phyloP scores from a whole-genome alignment of 2,797 vertebrate genomes.

The Philypnodon macrostomus region DNA sequence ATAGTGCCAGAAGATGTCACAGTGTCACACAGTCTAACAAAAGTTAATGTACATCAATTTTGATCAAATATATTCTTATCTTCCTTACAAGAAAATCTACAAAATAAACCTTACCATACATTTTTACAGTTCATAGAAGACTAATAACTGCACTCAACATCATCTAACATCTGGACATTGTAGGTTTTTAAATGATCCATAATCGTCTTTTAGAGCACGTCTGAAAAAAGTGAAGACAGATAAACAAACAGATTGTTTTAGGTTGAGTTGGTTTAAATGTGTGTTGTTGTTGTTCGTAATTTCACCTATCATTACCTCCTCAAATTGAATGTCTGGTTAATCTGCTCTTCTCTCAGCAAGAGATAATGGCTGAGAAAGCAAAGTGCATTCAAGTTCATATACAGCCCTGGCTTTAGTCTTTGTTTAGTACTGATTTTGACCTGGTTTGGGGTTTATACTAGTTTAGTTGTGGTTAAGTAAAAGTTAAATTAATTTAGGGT shows the following conservation, averaged over 20 bases:
- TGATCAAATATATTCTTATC: too few species aligned
- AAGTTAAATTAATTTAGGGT: too few species aligned
- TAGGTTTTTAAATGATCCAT: constrained; percentile 35
- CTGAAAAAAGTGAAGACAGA: constrained; percentile 9
- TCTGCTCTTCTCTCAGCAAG: constrained; percentile 35
- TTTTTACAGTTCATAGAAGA: constrained; percentile 17
- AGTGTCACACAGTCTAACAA: too few species aligned
- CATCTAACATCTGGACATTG: constrained; percentile 23
- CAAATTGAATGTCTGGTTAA: constrained; percentile 49
- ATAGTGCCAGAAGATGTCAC: too few species aligned
- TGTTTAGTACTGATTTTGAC: neutral
- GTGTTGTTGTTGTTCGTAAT: constrained; percentile 36
- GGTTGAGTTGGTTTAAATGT: constrained; percentile 14
- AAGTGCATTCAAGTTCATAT: constrained; percentile 1
- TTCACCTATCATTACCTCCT: constrained; percentile 66
- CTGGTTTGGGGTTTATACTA: neutral
- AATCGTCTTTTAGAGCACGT: constrained; percentile 11
- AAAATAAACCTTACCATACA: too few species aligned
- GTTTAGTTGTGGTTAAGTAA: too few species aligned
- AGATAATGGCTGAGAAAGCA: constrained; percentile 41
- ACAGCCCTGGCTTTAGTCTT: neutral
- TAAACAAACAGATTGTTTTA: constrained; percentile 14
- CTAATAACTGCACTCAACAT: constrained; percentile 38
- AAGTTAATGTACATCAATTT: too few species aligned
- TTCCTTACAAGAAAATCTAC: too few species aligned